Conservation (phyloP, 2,113 vertebrate species). For the Hoplias malabaricus region DNA sequence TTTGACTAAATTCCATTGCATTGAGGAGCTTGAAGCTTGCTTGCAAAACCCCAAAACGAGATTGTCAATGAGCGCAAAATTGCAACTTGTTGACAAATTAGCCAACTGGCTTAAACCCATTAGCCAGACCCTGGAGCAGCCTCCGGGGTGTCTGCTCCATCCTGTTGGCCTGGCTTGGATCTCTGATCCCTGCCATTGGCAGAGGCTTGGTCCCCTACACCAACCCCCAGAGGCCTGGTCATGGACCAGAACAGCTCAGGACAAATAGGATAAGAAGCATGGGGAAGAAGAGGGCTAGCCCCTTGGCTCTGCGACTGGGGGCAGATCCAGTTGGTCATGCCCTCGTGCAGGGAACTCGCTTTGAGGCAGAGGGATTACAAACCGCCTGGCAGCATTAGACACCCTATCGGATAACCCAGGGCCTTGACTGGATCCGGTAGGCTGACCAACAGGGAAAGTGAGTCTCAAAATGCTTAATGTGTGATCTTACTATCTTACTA, state of each 20-base stretch:
- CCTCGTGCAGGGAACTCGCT: conserved; percentile 51
- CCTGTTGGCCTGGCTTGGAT: conserved; percentile 51
- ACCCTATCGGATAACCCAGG: conserved; percentile 45
- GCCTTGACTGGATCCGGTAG: neutral
- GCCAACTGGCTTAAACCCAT: conserved; percentile 61
- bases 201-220: conserved; percentile 27
- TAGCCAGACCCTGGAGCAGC: conserved; percentile 45
- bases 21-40: conserved; percentile 36
- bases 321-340: conserved; percentile 69
- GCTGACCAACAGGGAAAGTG: neutral
- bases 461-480: neutral
- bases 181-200: neutral
- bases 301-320: conserved; percentile 61
- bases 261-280: conserved; percentile 49
- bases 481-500: neutral
- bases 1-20: conserved; percentile 9
- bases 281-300: conserved; percentile 47
- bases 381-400: conserved; percentile 49
- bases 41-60: conserved; percentile 24
- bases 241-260: conserved; percentile 36
- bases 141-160: conserved; percentile 45
- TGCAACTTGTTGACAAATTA: conserved; percentile 65
- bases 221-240: conserved; percentile 37
- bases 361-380: conserved; percentile 49
- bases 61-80: conserved; percentile 43